phyloP scores from a whole-genome alignment of 2,113 vertebrate genomes.

The Saguinus imperator region DNA sequence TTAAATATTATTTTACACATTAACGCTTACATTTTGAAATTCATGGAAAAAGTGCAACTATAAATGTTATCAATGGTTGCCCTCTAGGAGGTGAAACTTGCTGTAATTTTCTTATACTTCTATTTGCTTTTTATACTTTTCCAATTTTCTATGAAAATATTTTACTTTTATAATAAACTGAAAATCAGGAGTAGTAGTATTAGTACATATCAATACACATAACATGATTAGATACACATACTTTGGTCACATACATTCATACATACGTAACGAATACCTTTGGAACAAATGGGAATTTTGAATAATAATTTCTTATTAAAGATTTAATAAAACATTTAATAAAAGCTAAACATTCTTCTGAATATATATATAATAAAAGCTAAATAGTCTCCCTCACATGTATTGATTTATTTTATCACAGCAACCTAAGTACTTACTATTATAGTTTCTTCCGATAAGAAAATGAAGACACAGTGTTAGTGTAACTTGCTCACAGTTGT shows the following conservation, averaged over 20 bases:
- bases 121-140: neutral
- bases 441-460: neutral
- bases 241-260: neutral
- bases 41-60: neutral
- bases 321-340: neutral
- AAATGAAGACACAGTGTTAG: neutral
- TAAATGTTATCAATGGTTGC: neutral
- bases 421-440: neutral
- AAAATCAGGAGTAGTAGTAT: neutral
- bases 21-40: conserved; percentile 6
- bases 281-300: neutral
- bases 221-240: neutral
- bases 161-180: conserved; percentile 34
- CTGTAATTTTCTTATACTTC: conserved; percentile 11
- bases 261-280: neutral
- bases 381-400: neutral
- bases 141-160: neutral
- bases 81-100: neutral
- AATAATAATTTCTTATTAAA: conserved; percentile 23
- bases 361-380: neutral
- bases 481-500: neutral
- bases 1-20: neutral
- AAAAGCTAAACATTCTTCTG: neutral
- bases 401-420: neutral
- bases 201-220: neutral